Conservation (phyloP, 2,888 invertebrate species). For the Aricia artaxerxes region DNA sequence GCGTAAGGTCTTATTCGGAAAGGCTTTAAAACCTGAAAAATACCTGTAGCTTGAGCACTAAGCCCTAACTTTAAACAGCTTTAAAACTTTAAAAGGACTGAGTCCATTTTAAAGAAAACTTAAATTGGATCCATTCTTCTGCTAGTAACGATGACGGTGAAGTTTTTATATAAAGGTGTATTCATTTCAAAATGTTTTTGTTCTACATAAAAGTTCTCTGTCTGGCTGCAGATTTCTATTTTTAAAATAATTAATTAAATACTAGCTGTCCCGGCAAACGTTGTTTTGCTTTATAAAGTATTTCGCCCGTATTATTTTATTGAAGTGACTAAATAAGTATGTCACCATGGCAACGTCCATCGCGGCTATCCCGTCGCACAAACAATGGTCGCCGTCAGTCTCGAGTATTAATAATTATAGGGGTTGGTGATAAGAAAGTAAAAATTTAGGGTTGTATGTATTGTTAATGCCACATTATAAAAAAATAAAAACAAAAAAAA, state of each 20-base stretch:
- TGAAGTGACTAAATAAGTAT: too few species aligned
- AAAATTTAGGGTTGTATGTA: too few species aligned
- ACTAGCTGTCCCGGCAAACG: too few species aligned
- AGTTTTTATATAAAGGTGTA: constrained; percentile 20
- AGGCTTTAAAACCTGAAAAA: not conserved
- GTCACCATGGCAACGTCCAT: too few species aligned
- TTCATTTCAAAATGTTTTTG: not conserved
- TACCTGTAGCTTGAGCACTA: not conserved
- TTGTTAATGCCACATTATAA: too few species aligned
- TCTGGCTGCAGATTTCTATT: not conserved
- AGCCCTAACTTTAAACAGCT: constrained; percentile 21
- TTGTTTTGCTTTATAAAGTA: too few species aligned
- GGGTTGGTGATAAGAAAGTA: too few species aligned
- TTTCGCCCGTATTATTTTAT: too few species aligned
- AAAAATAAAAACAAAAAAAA: too few species aligned
- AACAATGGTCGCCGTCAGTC: too few species aligned
- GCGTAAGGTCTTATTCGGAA: not conserved
- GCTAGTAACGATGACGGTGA: constrained; percentile 16
- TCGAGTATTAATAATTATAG: too few species aligned
- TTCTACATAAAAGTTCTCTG: not conserved
- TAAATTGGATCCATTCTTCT: constrained; percentile 40
- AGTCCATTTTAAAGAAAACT: constrained; percentile 35
- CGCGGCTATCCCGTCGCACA: too few species aligned
- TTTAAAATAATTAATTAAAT: not conserved
- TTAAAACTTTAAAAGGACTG: constrained; percentile 34